These are phyloP conservation scores for Drosophila ercepeae DNA, from an alignment of 1,140 invertebrate genomes.

Conservation along the genomic window DNA sequence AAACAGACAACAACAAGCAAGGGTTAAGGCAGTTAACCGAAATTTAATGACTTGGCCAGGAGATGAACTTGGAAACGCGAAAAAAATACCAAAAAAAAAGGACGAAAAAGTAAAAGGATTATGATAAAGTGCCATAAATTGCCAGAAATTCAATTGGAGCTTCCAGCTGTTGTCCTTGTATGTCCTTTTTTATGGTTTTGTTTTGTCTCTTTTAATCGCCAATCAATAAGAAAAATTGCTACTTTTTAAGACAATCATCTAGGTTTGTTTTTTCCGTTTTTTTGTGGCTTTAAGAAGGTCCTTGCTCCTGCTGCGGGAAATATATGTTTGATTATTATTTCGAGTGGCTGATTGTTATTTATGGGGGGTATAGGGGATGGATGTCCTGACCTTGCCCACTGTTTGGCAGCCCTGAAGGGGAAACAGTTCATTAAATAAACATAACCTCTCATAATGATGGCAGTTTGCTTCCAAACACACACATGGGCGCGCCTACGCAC, in stretches of 20 bases:
- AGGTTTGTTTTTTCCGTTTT: neutral
- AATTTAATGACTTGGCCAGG: conserved; percentile 59
- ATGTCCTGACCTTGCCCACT: conserved; percentile 27
- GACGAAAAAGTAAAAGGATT: conserved; percentile 7
- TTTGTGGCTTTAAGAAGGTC: neutral
- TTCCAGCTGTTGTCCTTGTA: neutral
- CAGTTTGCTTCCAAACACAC: conserved; percentile 9
- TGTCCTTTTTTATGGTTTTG: conserved; percentile 1
- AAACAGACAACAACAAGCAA: conserved; percentile 1
- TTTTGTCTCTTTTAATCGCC: conserved; percentile 18
- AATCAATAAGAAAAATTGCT: conserved; percentile 25
- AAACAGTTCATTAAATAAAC: conserved; percentile 72
- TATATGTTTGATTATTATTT: conserved; percentile 41
- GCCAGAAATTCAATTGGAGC: conserved; percentile 30
- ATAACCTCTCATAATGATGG: conserved; percentile 73
- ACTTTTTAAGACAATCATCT: conserved; percentile 16
- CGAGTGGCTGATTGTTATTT: conserved; percentile 46
- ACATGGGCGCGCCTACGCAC: conserved; percentile 2
- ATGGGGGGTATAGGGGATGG: neutral
- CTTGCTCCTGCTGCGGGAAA: conserved; percentile 7
- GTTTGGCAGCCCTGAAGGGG: conserved; percentile 10
- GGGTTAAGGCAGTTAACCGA: conserved; percentile 66
- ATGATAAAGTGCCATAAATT: conserved; percentile 41
- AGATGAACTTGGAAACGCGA: conserved; percentile 7
- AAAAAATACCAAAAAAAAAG: no score